phyloP scores from a whole-genome alignment of 2,797 vertebrate genomes.

The Sebastiscus tertius region DNA sequence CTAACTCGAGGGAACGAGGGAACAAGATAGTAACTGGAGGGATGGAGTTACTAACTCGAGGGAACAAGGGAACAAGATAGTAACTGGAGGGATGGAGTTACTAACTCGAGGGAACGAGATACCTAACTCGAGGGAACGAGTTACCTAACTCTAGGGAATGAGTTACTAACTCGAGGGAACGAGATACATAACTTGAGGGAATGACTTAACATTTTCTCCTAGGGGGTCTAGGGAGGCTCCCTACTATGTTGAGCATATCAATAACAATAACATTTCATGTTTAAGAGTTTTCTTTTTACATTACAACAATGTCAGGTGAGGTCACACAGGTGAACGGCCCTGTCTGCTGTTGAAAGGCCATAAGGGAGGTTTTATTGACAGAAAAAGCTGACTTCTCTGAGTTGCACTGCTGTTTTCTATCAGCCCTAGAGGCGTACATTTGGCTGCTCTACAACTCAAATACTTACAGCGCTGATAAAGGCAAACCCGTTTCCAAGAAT shows the following conservation, averaged over 20 bases:
- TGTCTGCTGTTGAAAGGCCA: neutral
- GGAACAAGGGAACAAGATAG: too few relatives aligned
- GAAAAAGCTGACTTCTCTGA: neutral
- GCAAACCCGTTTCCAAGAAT: slow-evolving; percentile 87
- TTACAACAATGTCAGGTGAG: neutral
- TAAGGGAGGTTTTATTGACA: neutral
- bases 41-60: too few relatives aligned
- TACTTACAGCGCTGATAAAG: slow-evolving; percentile 92
- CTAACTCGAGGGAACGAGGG: too few relatives aligned
- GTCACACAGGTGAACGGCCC: neutral
- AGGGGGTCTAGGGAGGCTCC: too few relatives aligned
- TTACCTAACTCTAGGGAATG: too few relatives aligned
- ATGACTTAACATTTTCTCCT: fast-evolving
- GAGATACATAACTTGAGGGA: too few relatives aligned
- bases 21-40: too few relatives aligned
- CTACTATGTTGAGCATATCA: neutral
- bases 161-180: too few relatives aligned
- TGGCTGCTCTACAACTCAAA: slow-evolving; percentile 12
- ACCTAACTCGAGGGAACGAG: too few relatives aligned
- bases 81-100: too few relatives aligned
- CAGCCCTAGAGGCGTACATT: neutral
- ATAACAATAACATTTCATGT: neutral
- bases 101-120: too few relatives aligned
- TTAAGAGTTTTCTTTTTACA: too few relatives aligned
- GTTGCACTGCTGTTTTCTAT: neutral